These are phyloP conservation scores for Colius striatus DNA, from an alignment of 2,113 vertebrate genomes.

Conservation along the genomic window DNA sequence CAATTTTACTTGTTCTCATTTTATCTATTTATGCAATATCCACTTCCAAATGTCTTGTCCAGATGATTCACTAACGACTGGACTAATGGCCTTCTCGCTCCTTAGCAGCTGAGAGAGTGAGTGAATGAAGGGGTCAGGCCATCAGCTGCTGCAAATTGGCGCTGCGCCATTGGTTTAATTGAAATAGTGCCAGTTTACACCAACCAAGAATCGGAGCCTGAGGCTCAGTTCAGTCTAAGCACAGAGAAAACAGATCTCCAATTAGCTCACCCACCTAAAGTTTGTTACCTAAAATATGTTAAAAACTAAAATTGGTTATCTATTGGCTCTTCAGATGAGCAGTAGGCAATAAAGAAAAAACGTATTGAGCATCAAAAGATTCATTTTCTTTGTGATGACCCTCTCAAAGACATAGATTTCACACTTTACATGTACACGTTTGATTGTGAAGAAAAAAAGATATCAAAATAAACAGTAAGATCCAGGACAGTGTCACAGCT, in stretches of 20 bases:
- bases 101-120: conserved; percentile 49
- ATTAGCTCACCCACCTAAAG: background rate
- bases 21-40: conserved; percentile 14
- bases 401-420: background rate
- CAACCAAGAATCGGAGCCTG: background rate
- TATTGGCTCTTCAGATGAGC: background rate
- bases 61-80: conserved; percentile 72
- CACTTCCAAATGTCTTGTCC: conserved; percentile 62
- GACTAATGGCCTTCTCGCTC: conserved; percentile 72
- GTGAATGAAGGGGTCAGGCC: conserved; percentile 38
- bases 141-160: conserved; percentile 58
- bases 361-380: background rate
- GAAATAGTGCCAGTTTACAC: conserved; percentile 33
- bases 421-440: background rate
- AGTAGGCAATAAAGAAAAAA: background rate
- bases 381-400: background rate
- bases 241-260: conserved; percentile 19
- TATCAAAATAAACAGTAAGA: background rate
- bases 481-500: background rate
- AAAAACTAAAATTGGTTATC: background rate
- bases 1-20: conserved; percentile 28
- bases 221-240: background rate
- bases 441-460: background rate
- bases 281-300: background rate
- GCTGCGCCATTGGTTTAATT: conserved; percentile 43